phyloP scores from a whole-genome alignment of 1,140 invertebrate genomes.

The Drosophila arawakana region DNA sequence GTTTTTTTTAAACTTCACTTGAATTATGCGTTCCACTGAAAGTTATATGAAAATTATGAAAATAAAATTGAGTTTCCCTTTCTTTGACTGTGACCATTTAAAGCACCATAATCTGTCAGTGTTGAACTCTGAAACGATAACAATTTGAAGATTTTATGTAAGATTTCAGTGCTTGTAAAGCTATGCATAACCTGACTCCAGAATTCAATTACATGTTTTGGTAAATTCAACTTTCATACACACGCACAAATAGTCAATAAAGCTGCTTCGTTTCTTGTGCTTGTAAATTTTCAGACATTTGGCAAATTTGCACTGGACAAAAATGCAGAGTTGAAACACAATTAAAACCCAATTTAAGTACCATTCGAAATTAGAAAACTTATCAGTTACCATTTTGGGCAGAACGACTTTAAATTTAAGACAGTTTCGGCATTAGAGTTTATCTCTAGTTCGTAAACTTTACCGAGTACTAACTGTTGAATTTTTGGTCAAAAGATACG shows the following conservation, averaged over 20 bases:
- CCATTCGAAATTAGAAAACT: constrained; percentile 72
- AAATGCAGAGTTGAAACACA: constrained; percentile 60
- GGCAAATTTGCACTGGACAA: constrained; percentile 61
- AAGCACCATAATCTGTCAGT: not conserved
- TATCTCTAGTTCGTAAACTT: constrained; percentile 25
- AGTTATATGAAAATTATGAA: not conserved
- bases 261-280: not conserved
- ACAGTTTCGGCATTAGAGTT: not conserved
- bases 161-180: not conserved
- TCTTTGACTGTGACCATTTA: not conserved
- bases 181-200: not conserved
- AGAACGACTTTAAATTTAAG: constrained; percentile 9
- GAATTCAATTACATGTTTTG: not conserved
- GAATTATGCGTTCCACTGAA: not conserved
- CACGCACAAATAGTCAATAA: constrained; percentile 4
- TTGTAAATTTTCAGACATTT: constrained; percentile 63
- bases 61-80: not conserved
- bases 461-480: constrained; percentile 39
- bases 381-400: constrained; percentile 70
- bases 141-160: not conserved
- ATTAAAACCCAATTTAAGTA: constrained; percentile 77
- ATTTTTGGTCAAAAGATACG: constrained; percentile 66
- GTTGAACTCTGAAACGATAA: not conserved
- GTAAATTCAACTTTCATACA: constrained; percentile 25
- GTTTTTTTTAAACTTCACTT: constrained; percentile 1